A percentile compares a stretch with the other conserved stretches of the same genome.
These are phyloP conservation scores for Eremophila alpestris DNA, from an alignment of 2,797 vertebrate genomes.

Conservation along the genomic window DNA sequence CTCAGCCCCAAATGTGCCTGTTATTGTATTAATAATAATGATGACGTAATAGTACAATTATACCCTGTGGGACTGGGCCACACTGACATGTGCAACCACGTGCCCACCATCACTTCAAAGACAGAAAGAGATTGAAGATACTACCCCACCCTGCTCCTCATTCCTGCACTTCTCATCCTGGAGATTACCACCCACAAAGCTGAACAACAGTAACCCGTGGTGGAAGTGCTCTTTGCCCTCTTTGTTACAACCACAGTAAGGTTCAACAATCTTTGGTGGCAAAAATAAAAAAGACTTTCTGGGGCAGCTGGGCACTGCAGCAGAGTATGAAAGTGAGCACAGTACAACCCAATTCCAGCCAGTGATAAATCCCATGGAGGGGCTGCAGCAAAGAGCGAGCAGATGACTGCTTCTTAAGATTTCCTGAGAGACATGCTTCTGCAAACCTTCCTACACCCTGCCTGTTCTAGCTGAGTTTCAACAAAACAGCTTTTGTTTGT, in stretches of 20 bases:
- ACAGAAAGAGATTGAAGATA: constrained; percentile 27
- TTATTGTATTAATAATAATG: background rate
- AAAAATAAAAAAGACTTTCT: background rate
- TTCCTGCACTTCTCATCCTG: background rate
- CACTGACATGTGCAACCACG: background rate
- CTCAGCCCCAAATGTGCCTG: background rate
- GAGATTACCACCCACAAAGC: constrained; percentile 48
- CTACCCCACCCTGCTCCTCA: background rate
- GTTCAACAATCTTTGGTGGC: background rate
- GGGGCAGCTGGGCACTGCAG: background rate
- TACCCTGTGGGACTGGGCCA: background rate
- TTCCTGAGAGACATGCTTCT: background rate
- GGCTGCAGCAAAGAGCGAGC: background rate
- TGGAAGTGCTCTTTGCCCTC: background rate
- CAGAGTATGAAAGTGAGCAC: background rate
- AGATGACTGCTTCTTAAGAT: background rate
- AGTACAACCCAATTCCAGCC: rapidly evolving
- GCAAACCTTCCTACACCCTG: background rate
- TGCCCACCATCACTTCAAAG: constrained; percentile 12
- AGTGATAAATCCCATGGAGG: background rate
- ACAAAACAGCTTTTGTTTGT: constrained; percentile 5
- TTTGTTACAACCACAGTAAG: background rate
- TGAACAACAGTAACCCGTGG: background rate
- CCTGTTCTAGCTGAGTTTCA: background rate
- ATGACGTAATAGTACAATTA: constrained; percentile 42